Base-by-base conservation (phyloP, 2,113 vertebrate genomes). In the Hippoglossus stenolepis region DNA sequence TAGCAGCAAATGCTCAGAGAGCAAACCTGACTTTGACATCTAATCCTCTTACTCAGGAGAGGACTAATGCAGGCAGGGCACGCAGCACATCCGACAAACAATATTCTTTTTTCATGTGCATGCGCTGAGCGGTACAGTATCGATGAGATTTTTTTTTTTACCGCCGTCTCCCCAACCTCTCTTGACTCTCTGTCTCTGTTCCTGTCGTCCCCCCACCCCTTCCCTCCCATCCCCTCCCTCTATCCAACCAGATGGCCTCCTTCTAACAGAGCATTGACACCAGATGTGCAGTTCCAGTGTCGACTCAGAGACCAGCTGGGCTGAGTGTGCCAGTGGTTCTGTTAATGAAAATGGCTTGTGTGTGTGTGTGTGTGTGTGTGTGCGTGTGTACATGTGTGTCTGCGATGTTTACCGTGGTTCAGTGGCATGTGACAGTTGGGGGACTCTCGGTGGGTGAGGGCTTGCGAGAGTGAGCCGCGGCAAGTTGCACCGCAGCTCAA, bases 261-360 rank as follows among this genome's bases (percentile, higher is more conserved):
- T 82, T 93, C 91, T 89, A 92, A 87, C 92, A 65, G 91, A 92
- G 91, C 90, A 82, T 85, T 90, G 87, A 92, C 91, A 94, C 92
- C 93, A 94, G 93, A 94, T 94, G 93, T 92, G 92, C 90, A 89
- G 90, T 90, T 89, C 87, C 91, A 89, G 91, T 90, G 90, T 88
- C 83, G 88, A 88, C 90, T 90, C 88, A 76, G 88, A 77, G 86
- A 94, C 91, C 93, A 93, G 92, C 93, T 94, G 93, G 92, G 90
- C 88, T 85, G 87, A 89, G 86, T 88, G 89, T 92, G 88, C 91
- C 93, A 92, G 91, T 92, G 91, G 91, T 94, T 93, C 90, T 86
- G 80, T 93, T 94, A 93, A 94, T 94, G 93, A 92, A 93, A 93
- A 90, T 92, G 92, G 90, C 86, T 89, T 62, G 57, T 6, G 69